Conservation (phyloP, 1,140 invertebrate species). For the Helicoverpa zea region DNA sequence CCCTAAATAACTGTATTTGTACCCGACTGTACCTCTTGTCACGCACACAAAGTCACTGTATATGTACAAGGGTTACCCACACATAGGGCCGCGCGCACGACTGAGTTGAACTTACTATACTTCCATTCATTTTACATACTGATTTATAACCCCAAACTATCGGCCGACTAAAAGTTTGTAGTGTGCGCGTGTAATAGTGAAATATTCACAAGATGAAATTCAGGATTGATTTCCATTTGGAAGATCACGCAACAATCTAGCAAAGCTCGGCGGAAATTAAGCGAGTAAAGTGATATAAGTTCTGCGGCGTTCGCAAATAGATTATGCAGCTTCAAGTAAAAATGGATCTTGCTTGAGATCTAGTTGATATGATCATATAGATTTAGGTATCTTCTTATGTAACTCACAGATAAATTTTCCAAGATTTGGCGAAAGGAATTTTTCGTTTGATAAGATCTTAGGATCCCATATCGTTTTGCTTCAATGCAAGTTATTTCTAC, state of each 20-base stretch:
- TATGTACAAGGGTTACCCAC: no score
- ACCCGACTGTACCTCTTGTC: no score
- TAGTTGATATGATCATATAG: background rate
- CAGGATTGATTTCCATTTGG: slow-evolving; percentile 19
- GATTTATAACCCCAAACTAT: no score
- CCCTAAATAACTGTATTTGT: no score
- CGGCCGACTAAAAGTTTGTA: background rate
- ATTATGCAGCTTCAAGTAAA: background rate
- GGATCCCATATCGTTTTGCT: no score
- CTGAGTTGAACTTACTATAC: no score
- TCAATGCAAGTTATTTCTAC: no score
- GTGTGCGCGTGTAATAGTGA: background rate
- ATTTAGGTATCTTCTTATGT: background rate
- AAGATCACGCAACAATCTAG: slow-evolving; percentile 14
- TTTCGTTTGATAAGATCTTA: no score
- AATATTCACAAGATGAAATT: background rate
- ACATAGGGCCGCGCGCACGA: no score
- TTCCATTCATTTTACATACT: no score
- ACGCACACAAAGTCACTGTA: no score
- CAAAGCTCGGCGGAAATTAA: slow-evolving; percentile 22
- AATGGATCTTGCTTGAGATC: slow-evolving; percentile 6
- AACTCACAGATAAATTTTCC: background rate
- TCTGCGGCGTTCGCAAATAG: slow-evolving; percentile 7
- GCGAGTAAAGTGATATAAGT: background rate
- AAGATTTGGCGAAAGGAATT: background rate